Evolutionary conservation across 1,140 invertebrate genomes (phyloP), one percentile per base, ranked within the genome.

Genomic region (Pseudomyrmex gracilis): DNA sequence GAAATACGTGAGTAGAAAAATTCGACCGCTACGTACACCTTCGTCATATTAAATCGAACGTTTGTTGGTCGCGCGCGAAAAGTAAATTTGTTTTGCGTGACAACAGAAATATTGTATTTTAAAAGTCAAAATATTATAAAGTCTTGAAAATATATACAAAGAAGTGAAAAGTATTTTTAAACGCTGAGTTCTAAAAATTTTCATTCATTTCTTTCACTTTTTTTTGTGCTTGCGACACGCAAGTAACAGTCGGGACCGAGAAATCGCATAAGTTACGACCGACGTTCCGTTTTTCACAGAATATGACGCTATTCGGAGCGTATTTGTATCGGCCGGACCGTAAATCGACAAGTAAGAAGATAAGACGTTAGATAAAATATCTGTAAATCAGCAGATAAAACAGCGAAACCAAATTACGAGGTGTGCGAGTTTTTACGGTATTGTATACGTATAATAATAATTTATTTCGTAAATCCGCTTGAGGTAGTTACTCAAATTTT

Each of bases 301-400:
- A 70, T 73, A 63, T 78, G 51, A n/a, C 49, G 47, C 80, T 47
- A 76, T 73, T 73, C 71, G 17, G 55, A 10, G 63, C 20, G 13
- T 53, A 87, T 84, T 77, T 76, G 73, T 55, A 68, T 66, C 67
- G 17, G 43, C 61, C 13, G 9, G 55, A 17, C n/a, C 71, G 73
- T 88, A 88, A 88, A 82, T 88, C 77, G 87, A 22, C 77, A 47
- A 66, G 51, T 88, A 88, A 88, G 86, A 74, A 83, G 86, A 85
- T 88, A 85, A 88, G 49, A 74, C 51, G 53, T 57, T 34, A 34
- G 34, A 34, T 34, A 63, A 34, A 63, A 34, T 66, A 9, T 82
- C 64, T 73, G 87, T 88, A 88, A 87, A 87, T 88, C 86, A 80
- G 67, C 71, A 74, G 87, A 88, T 88, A 82, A 88, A 85, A 82